A percentile compares a stretch with the other conserved stretches of the same genome.
These are phyloP conservation scores for Atherinomorus stipes DNA, from an alignment of 2,113 vertebrate genomes.

Conservation along the genomic window DNA sequence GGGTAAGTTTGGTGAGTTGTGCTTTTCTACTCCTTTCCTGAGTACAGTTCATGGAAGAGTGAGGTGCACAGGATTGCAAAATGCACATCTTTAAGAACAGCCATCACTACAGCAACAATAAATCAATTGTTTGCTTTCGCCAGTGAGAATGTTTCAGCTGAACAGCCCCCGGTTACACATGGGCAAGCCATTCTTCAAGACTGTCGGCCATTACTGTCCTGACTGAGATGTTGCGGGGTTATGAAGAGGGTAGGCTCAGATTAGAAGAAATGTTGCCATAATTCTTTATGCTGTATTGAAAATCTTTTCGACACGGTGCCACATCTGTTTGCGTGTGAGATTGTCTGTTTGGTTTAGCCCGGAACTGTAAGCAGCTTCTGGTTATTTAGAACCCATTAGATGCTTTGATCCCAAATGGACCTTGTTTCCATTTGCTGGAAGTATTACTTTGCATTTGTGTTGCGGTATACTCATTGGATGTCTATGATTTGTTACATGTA, in stretches of 20 bases:
- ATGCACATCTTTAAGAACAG: constrained; percentile 7
- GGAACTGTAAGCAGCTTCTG: constrained; percentile 86
- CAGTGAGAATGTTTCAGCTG: constrained; percentile 23
- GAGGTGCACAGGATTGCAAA: constrained; percentile 12
- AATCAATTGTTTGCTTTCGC: constrained; percentile 19
- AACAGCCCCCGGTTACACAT: neutral
- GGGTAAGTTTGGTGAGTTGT: constrained; percentile 21
- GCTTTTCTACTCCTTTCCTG: constrained; percentile 3
- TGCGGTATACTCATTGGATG: constrained; percentile 82
- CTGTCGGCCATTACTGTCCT: constrained; percentile 17
- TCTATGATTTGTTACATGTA: constrained; percentile 84
- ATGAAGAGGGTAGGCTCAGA: constrained; percentile 13
- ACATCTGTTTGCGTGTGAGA: constrained; percentile 89
- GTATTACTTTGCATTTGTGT: constrained; percentile 83
- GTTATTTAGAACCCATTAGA: constrained; percentile 87
- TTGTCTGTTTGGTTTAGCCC: constrained; percentile 91
- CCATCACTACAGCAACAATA: constrained; percentile 1
- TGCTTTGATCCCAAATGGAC: constrained; percentile 86
- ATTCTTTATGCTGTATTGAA: constrained; percentile 71
- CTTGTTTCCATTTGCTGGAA: constrained; percentile 86
- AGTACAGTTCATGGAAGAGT: neutral
- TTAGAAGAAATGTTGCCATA: constrained; percentile 59
- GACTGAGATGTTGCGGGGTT: constrained; percentile 25
- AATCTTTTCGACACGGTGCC: constrained; percentile 76
- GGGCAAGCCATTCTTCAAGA: constrained; percentile 19